Percentiles rank a stretch among this genome's conserved stretches.
phyloP scores from a whole-genome alignment of 2,797 vertebrate species.

The Crypturellus tataupa region DNA sequence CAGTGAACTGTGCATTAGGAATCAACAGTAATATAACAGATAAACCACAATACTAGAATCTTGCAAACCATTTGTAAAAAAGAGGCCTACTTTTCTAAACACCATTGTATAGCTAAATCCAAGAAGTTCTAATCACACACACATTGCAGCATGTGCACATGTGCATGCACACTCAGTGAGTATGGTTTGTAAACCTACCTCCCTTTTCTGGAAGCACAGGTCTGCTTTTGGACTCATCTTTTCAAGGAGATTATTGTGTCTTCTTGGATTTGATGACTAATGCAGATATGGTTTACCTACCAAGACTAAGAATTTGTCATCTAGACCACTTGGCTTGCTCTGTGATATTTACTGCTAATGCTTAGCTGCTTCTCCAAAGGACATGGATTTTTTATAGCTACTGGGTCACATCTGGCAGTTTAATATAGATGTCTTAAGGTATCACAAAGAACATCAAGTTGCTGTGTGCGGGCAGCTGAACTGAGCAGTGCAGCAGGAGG shows the following conservation, averaged over 20 bases:
- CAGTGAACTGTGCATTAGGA: neutral
- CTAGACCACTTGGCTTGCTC: neutral
- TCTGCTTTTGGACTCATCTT: neutral
- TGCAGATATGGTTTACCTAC: neutral
- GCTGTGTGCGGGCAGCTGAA: neutral
- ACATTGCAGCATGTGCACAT: rapidly evolving
- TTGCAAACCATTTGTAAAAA: neutral
- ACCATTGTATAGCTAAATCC: neutral
- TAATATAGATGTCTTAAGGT: neutral
- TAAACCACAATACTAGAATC: neutral
- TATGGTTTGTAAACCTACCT: rapidly evolving
- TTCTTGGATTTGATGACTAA: neutral
- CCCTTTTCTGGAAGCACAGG: neutral
- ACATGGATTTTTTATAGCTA: neutral
- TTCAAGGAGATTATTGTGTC: neutral
- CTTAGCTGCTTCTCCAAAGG: neutral
- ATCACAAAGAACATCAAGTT: neutral
- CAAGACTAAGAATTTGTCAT: neutral
- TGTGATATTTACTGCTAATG: neutral
- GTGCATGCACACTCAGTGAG: neutral
- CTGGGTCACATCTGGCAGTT: neutral
- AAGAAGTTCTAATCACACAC: neutral
- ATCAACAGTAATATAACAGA: neutral
- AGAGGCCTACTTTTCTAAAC: neutral
- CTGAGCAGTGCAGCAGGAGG: neutral